These are phyloP conservation scores for Smutsia gigantea DNA, from an alignment of 2,797 vertebrate genomes.

Conservation along the genomic window DNA sequence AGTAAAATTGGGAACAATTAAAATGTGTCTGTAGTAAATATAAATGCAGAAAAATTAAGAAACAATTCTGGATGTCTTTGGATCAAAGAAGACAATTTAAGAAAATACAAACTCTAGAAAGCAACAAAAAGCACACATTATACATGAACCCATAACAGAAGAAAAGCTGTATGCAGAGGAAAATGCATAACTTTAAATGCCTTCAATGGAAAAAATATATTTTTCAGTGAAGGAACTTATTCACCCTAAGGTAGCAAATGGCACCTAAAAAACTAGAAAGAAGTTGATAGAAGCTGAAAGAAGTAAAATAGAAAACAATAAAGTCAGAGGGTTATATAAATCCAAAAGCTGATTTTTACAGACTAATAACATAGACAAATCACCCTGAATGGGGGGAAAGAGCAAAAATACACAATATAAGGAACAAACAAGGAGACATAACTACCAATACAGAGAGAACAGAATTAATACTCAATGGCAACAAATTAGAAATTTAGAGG, in stretches of 20 bases:
- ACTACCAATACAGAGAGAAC: background rate
- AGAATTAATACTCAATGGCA: background rate
- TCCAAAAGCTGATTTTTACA: background rate
- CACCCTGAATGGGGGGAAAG: background rate
- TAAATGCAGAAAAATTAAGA: background rate
- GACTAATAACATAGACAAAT: background rate
- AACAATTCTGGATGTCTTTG: background rate
- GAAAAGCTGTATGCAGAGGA: background rate
- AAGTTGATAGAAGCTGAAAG: background rate
- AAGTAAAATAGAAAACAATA: background rate
- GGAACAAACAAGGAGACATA: background rate
- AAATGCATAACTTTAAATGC: background rate
- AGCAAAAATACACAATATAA: background rate
- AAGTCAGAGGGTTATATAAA: background rate
- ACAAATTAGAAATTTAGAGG: background rate
- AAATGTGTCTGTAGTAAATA: background rate
- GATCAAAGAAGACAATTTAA: background rate
- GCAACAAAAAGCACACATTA: background rate
- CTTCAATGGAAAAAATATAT: background rate
- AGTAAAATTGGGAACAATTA: background rate
- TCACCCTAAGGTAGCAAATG: background rate
- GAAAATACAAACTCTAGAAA: background rate
- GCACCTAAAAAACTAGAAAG: background rate
- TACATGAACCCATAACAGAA: background rate
- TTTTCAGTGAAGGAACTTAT: background rate